Percentiles rank a stretch among this genome's conserved stretches.
Conservation (phyloP, 2,888 invertebrate species). For the Drosophila subsilvestris region DNA sequence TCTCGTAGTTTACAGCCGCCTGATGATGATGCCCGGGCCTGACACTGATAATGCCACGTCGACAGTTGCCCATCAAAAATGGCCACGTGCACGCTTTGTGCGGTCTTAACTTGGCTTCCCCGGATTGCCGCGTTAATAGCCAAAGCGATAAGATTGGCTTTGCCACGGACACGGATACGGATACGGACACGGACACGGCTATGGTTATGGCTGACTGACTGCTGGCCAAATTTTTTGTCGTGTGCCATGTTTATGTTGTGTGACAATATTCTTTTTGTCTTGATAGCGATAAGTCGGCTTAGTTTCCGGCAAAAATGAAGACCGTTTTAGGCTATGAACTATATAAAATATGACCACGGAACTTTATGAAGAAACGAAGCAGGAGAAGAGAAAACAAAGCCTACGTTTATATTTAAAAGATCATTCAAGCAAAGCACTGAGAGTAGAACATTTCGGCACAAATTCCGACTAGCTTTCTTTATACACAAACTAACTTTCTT, state of each 20-base stretch:
- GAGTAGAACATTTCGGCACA: not conserved
- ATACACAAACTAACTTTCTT: not conserved
- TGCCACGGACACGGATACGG: slow-evolving; percentile 9
- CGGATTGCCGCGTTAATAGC: slow-evolving; percentile 72
- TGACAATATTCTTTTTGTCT: slow-evolving; percentile 26
- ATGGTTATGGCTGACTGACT: slow-evolving; percentile 15
- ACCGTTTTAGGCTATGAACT: not conserved
- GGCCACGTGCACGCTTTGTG: slow-evolving; percentile 55
- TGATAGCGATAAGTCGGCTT: slow-evolving; percentile 1
- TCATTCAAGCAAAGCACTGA: no score
- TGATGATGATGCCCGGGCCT: slow-evolving; percentile 57
- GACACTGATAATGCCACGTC: slow-evolving; percentile 65
- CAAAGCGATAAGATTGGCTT: slow-evolving; percentile 62
- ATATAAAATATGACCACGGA: not conserved
- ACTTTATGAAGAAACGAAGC: not conserved
- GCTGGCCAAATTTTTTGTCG: slow-evolving; percentile 15
- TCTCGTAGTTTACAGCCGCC: slow-evolving; percentile 70
- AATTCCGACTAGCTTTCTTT: not conserved
- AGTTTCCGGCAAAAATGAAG: not conserved
- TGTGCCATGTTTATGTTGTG: slow-evolving; percentile 31
- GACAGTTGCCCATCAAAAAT: slow-evolving; percentile 42
- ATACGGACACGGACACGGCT: not conserved
- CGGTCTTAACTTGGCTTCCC: slow-evolving; percentile 70
- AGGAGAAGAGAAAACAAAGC: not conserved
- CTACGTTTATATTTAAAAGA: not conserved